Percentiles rank a stretch among this genome's conserved stretches.
Evolutionary conservation across 2,797 vertebrate species (phyloP).

Genomic region (Carduelis carduelis): DNA sequence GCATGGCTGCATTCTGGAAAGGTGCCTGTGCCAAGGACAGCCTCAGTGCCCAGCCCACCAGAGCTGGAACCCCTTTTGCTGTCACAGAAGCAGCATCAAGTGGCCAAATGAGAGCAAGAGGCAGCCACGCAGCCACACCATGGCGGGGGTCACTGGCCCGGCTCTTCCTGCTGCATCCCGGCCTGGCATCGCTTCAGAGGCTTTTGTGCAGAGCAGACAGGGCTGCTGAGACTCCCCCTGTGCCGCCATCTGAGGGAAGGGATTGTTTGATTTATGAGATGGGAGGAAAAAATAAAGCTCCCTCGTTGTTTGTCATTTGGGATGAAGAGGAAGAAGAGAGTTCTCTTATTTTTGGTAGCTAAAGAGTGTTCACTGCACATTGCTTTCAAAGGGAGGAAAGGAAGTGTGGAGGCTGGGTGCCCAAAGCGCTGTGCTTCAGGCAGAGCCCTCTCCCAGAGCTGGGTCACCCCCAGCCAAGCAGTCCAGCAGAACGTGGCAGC

Average conservation of each 20-base stretch:
- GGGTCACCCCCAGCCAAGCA: neutral
- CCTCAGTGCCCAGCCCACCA: neutral
- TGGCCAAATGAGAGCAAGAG: accelerated
- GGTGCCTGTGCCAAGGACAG: neutral
- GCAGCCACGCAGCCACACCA: accelerated
- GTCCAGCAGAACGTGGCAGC: neutral
- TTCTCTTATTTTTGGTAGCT: neutral
- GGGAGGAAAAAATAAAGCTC: conserved; percentile 51
- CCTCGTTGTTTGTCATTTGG: neutral
- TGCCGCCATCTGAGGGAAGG: neutral
- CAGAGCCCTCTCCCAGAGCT: neutral
- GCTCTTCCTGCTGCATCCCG: neutral
- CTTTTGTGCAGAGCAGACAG: neutral
- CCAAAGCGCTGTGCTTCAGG: accelerated
- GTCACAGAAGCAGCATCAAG: accelerated
- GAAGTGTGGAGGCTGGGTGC: neutral
- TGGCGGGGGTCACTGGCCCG: accelerated
- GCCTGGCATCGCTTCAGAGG: conserved; percentile 43
- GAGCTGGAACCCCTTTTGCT: neutral
- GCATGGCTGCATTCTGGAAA: neutral
- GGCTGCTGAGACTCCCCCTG: neutral
- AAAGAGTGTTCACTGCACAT: accelerated
- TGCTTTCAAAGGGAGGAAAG: neutral
- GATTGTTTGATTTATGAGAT: conserved; percentile 38
- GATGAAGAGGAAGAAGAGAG: neutral